Conservation (phyloP, 1,140 invertebrate species). For the Panulirus ornatus region DNA sequence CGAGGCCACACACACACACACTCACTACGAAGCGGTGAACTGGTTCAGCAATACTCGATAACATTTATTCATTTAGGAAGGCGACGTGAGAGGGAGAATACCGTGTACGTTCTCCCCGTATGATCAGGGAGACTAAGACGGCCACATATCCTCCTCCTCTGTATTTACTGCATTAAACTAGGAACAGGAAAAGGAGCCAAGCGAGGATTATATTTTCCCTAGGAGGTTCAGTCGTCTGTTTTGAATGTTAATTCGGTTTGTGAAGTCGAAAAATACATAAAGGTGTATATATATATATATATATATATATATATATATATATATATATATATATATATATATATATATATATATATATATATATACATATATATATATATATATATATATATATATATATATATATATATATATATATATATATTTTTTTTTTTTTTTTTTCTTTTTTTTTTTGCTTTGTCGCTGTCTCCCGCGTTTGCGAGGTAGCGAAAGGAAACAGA, state of each 20-base stretch:
- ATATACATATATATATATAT: constrained; percentile 23
- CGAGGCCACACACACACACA: no score
- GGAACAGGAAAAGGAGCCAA: no score
- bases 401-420: constrained; percentile 15
- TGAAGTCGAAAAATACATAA: background rate
- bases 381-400: constrained; percentile 8
- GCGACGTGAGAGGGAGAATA: no score
- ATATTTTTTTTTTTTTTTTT: no score
- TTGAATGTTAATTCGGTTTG: background rate
- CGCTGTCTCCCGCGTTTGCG: no score
- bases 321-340: constrained; percentile 19
- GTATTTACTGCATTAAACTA: background rate
- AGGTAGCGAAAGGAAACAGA: no score
- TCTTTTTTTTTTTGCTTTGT: no score
- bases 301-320: constrained; percentile 20
- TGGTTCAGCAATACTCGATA: no score
- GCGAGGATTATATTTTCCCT: background rate
- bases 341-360: constrained; percentile 26
- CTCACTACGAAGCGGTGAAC: no score
- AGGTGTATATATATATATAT: constrained; percentile 1
- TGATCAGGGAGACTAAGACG: background rate
- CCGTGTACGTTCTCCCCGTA: background rate
- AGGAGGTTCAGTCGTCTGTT: background rate
- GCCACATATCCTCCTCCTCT: background rate
- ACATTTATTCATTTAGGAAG: no score